Evolutionary conservation across 2,888 invertebrate species (phyloP), one percentile per base, ranked within the genome.

Genomic region (Ceramica pisi): DNA sequence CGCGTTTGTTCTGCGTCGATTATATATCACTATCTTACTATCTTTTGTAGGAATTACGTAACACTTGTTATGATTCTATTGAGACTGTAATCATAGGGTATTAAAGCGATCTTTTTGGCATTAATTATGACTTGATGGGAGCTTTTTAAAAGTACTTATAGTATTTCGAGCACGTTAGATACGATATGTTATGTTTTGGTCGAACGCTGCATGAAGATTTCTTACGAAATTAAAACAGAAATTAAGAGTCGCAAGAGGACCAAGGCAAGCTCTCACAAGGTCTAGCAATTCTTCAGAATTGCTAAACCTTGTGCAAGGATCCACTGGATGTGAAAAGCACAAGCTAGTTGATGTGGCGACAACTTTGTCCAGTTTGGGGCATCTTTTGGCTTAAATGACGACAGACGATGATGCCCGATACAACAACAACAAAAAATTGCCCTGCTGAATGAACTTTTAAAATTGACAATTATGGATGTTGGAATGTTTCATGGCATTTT

Each of bases 11-110:
- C 78, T 70, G 61, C 46, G 67, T 72, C 72, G 80, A 76, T 80
- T 76, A 71, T 83, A 61, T 68, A 75, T 70, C 61, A 66, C 78
- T 55, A 79, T 79, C 61, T 55, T 50, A 70, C 60, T 63, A 79
- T 85, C 75, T 72, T 67, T 79, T 73, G 66, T 68, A 69, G 50
- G 61, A 26, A 69, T 85, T 82, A 75, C 56, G 73, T 65, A 82
- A 85, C 59, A 63, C 51, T 78, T 72, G 65, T 79, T 73, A 71
- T 73, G 67, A 53, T 74, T 74, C 64, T 69, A 81, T 78, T 77
- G 83, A 81, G 62, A 76, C 44, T 69, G 53, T 71, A 62, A 75
- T 69, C 16, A 21, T n/a, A 64, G 31, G 31, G 19, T 38, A 62
- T 62, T 51, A 62, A 26, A 31, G 61, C 2, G 6, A 19, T 64